Evolutionary conservation across 1,140 invertebrate genomes (phyloP).

Genomic region (Drosophila lowei): DNA sequence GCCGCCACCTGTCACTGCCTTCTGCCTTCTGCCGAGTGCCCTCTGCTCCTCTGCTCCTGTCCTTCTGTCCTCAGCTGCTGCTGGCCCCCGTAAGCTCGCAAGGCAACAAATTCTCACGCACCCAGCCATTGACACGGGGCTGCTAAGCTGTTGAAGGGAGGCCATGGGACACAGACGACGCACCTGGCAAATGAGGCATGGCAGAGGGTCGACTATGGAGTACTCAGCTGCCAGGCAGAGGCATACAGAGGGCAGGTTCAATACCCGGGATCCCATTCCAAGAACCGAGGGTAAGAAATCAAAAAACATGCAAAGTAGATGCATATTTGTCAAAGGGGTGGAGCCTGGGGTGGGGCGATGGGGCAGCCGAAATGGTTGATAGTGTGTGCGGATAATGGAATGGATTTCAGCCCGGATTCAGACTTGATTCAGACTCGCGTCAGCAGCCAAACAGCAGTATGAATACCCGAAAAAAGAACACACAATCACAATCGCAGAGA

Average conservation of each 20-base stretch:
- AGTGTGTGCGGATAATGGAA: constrained; percentile 51
- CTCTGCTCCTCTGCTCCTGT: not conserved
- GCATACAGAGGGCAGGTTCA: too few relatives aligned
- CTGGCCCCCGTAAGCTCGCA: constrained; percentile 43
- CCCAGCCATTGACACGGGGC: constrained; percentile 69
- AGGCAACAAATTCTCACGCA: constrained; percentile 75
- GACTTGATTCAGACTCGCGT: too few relatives aligned
- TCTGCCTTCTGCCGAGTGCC: not conserved
- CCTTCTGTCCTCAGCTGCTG: not conserved
- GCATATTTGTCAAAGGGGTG: constrained; percentile 61
- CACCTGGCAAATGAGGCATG: constrained; percentile 12
- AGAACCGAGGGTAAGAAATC: constrained; percentile 35
- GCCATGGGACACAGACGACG: constrained; percentile 34
- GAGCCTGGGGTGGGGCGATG: not conserved
- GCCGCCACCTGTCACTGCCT: constrained; percentile 42
- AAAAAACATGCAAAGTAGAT: constrained; percentile 72
- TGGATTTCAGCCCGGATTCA: constrained; percentile 52
- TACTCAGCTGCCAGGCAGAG: too few relatives aligned
- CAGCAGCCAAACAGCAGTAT: constrained; percentile 1
- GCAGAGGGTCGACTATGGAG: too few relatives aligned
- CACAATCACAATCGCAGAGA: not conserved
- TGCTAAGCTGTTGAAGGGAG: constrained; percentile 63
- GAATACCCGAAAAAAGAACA: too few relatives aligned
- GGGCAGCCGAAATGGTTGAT: not conserved
- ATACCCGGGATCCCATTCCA: too few relatives aligned